These are phyloP conservation scores for Trialeurodes vaporariorum DNA, from an alignment of 1,140 invertebrate genomes.

Conservation along the genomic window DNA sequence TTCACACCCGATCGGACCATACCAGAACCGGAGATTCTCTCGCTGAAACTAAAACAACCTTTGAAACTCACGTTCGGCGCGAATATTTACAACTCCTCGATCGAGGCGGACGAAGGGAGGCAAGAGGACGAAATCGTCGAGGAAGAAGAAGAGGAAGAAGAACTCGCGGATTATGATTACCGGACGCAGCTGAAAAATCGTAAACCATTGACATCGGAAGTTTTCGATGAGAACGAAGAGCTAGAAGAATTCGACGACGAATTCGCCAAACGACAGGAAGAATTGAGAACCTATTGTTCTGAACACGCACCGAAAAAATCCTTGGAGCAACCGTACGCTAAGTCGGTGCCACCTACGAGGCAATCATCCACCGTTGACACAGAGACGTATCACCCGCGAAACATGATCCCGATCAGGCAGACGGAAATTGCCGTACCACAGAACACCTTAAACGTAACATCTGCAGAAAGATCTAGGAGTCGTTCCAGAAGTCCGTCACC, in stretches of 20 bases:
- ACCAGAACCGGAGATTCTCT: background rate
- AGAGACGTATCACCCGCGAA: background rate
- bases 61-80: background rate
- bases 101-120: conserved; percentile 17
- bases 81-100: background rate
- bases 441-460: background rate
- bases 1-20: no score
- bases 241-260: conserved; percentile 16
- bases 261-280: conserved; percentile 7
- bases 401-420: conserved; percentile 4
- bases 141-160: conserved; percentile 13
- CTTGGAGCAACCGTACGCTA: background rate
- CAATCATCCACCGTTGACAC: background rate
- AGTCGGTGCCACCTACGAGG: background rate
- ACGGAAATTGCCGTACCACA: no score
- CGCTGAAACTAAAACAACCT: background rate
- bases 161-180: conserved; percentile 14
- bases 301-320: no score
- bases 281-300: no score
- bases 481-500: background rate
- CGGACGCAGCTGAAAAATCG: background rate
- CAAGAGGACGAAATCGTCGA: conserved; percentile 17
- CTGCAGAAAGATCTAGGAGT: background rate
- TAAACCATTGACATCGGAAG: background rate
- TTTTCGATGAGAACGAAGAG: conserved; percentile 1